phyloP scores from a whole-genome alignment of 1,140 invertebrate genomes.

The Drosophila burlai region DNA sequence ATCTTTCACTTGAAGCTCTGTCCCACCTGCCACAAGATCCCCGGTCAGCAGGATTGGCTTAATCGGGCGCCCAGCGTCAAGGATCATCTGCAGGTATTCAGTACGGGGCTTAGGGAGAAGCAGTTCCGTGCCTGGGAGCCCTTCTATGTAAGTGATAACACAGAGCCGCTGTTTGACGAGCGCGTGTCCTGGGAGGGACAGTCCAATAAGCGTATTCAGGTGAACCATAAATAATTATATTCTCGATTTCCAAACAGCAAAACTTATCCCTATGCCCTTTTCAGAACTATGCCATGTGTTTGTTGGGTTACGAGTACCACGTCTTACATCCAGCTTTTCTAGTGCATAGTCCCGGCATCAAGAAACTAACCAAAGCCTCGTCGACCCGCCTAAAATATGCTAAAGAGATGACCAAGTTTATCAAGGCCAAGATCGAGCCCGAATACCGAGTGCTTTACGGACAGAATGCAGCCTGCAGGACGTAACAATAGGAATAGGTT shows the following conservation, averaged over 20 bases:
- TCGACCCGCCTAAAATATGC: constrained; percentile 48
- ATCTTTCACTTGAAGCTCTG: constrained; percentile 96
- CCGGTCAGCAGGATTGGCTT: constrained; percentile 92
- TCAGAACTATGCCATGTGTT: constrained; percentile 84
- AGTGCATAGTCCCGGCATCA: constrained; percentile 83
- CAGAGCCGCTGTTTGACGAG: constrained; percentile 95
- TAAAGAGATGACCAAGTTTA: constrained; percentile 63
- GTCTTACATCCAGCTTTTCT: constrained; percentile 83
- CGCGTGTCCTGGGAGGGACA: constrained; percentile 95
- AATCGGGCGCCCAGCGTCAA: constrained; percentile 86
- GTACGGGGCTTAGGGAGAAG: constrained; percentile 91
- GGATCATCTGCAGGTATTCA: constrained; percentile 90
- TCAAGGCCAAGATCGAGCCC: constrained; percentile 71
- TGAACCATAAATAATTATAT: constrained; percentile 73
- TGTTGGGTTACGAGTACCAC: constrained; percentile 83
- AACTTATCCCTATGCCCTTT: background rate
- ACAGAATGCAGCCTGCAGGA: constrained; percentile 44
- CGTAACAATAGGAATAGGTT: constrained; percentile 31
- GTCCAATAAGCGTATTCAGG: constrained; percentile 97
- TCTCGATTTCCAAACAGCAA: background rate
- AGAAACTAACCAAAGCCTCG: constrained; percentile 26
- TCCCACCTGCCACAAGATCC: constrained; percentile 94
- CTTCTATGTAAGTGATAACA: constrained; percentile 94
- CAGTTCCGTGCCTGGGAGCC: constrained; percentile 94
- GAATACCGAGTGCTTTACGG: constrained; percentile 77